Percentiles rank a stretch among this genome's conserved stretches.
phyloP scores from a whole-genome alignment of 2,797 vertebrate species.

The Trachops cirrhosus region DNA sequence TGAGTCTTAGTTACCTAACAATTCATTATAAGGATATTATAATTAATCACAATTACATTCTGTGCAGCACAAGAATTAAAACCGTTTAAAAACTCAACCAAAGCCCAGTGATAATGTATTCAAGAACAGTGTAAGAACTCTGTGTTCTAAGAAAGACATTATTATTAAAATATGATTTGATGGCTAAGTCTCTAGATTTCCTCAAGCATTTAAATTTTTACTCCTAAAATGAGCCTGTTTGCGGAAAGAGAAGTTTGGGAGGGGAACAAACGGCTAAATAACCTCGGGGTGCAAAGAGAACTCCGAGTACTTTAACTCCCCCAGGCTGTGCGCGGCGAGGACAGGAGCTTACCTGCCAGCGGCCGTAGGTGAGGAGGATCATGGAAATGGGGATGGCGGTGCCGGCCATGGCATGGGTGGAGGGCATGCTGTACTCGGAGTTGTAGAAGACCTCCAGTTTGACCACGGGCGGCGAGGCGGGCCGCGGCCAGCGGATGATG shows the following conservation, averaged over 20 bases:
- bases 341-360: conserved; percentile 91
- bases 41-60: neutral
- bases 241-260: neutral
- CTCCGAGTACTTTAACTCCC: neutral
- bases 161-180: neutral
- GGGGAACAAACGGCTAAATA: neutral
- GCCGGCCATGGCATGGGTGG: conserved; percentile 98
- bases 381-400: conserved; percentile 95
- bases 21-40: neutral
- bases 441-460: conserved; percentile 98
- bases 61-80: neutral
- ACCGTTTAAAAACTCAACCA: neutral
- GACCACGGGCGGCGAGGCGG: conserved; percentile 94
- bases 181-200: neutral
- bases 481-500: conserved; percentile 92
- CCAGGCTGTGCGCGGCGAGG: neutral
- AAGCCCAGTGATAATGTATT: neutral
- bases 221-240: neutral
- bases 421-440: conserved; percentile 99
- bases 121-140: neutral
- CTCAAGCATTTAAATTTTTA: neutral
- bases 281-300: neutral
- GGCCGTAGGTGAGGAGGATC: conserved; percentile 90
- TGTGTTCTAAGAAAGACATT: neutral
- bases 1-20: neutral